Conservation (phyloP, 2,113 vertebrate genomes). For the Naja naja region DNA sequence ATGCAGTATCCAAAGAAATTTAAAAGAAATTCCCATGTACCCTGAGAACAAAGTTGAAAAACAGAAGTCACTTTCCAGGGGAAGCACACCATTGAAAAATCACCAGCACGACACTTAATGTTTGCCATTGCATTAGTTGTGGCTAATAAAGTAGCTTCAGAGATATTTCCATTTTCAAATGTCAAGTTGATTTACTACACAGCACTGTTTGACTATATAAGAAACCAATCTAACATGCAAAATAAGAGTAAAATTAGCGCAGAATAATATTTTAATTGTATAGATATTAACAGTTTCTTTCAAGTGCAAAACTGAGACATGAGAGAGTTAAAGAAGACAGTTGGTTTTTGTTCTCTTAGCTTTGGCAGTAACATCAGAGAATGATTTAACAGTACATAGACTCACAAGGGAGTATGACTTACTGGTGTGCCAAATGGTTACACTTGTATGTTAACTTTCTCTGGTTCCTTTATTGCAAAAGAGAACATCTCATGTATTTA, state of each 20-base stretch:
- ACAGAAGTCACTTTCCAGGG: neutral
- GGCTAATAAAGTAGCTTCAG: neutral
- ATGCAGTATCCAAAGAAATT: neutral
- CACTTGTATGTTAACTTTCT: neutral
- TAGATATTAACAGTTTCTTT: neutral
- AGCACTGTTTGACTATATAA: neutral
- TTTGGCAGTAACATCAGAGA: neutral
- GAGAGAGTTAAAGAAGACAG: neutral
- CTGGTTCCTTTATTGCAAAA: neutral
- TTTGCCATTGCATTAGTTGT: neutral
- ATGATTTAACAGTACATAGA: neutral
- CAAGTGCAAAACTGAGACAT: neutral
- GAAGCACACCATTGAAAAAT: neutral
- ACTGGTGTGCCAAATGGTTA: neutral
- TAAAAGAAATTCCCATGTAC: neutral
- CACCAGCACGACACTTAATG: neutral
- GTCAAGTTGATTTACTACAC: neutral
- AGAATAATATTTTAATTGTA: neutral
- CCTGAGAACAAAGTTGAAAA: neutral
- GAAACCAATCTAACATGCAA: neutral
- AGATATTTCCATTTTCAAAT: neutral
- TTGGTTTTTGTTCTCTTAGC: neutral
- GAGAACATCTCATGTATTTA: neutral
- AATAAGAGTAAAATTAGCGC: neutral
- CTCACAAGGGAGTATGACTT: neutral